Evolutionary conservation across 2,113 vertebrate species (phyloP), one percentile per base, ranked within the genome.

Genomic region (Muntiacus muntjak): DNA sequence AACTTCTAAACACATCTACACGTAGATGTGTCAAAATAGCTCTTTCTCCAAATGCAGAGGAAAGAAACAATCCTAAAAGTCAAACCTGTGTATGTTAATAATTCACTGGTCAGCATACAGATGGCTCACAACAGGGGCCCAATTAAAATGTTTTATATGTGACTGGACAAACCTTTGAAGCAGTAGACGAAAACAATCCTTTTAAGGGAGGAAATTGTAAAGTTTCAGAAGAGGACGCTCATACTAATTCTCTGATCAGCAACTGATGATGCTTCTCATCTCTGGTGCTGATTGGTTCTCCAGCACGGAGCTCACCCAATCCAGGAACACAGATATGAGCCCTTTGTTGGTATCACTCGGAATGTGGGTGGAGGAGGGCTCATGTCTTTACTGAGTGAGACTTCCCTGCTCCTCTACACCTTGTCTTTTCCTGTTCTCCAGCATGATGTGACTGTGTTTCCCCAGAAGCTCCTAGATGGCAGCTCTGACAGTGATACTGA

Each of bases 81-180:
- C 30, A 3, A 79, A 57, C 25, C n/a, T 45, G 1, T 17, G 36
- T 71, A 40, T 40, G 40, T 71, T 71, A 71, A 9, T 30, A n/a
- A 6, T 52, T 23, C 19, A 54, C 21, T 55, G 43, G 43, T 6
- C 45, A 23, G 0, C 4, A 19, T 16, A 83, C 60, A 82, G 2
- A 23, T 40, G 83, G 16, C 19, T 95, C 9, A n/a, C 0, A 19
- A 36, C 3, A 5, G 7, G 1, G 5, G 4, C 9, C 3, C 3
- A n/a, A 3, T 9, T 83, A 19, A 67, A 82, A n/a, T 26, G 1
- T 23, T 74, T 52, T 5, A 47, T 15, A 8, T 33, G 8, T 13
- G 28, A 43, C 17, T 82, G 15, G 2, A 36, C 45, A 79, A 57
- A 83, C 0, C 1, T 58, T 85, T 26, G 9, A 84, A 74, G 45